Base-by-base conservation (phyloP, 2,113 vertebrate genomes). In the Jaculus jaculus region DNA sequence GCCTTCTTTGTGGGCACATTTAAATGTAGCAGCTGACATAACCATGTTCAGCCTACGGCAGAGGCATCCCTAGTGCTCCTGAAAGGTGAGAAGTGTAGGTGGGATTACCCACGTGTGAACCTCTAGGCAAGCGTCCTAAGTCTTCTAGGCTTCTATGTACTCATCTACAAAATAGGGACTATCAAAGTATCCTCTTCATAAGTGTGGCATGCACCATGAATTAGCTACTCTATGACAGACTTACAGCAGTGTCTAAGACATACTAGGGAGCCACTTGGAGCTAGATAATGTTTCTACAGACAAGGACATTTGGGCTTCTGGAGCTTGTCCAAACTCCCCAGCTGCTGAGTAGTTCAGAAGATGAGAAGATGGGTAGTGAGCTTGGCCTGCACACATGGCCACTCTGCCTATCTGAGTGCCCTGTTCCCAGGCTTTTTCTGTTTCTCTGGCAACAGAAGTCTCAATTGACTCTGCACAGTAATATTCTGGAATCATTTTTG, bases 381-480 rank as follows among this genome's bases (percentile, higher is more conserved):
- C 75, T 47, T 87, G 77, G 34, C 77, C 90, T 77, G 28, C 11
- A 61, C 0, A 4, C 11, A n/a, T 3, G 11, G 71, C 92, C 58
- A 51, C 87, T 74, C 6, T n/a, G 26, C 68, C 72, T 21, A 78
- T 81, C 42, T 91, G 69, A 92, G 84, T 84, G 81, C 9, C 39
- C n/a, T 54, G 26, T 90, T 88, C 69, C 79, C 66, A n/a, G 17
- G 34, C 32, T 37, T 30, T 20, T 95, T 96, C 81, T 92, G 94
- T 95, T 97, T 94, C 91, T 92, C 83, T 90, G 91, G 92, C 80
- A 94, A 93, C 83, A 88, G 60, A 91, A 92, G 47, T 95, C 90
- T 94, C 91, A 85, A 54, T 47, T 83, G 85, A 88, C 32, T 95
- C 77, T 83, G 61, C 74, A 85, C 37, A 95, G 79, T 78, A 65